Conservation (phyloP, 2,797 vertebrate genomes). For the Chrysocyon brachyurus region DNA sequence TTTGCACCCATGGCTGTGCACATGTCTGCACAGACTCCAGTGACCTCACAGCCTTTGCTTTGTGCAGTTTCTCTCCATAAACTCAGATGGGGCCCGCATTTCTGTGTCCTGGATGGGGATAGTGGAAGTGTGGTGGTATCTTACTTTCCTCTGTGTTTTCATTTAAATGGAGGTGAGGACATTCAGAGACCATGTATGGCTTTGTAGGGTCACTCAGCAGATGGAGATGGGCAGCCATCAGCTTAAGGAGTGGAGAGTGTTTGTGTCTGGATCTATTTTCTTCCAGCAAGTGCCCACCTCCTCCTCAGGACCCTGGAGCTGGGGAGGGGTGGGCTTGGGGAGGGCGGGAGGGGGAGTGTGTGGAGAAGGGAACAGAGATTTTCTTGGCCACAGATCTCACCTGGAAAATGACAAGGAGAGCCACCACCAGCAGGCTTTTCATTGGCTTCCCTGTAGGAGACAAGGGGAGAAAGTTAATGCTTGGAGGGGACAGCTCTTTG, state of each 20-base stretch:
- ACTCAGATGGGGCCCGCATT: not conserved
- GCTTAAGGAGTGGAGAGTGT: not conserved
- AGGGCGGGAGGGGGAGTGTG: not conserved
- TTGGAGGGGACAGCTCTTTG: not conserved
- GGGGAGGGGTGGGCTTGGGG: not conserved
- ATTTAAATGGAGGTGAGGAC: not conserved
- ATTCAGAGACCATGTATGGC: not conserved
- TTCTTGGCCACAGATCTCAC: slow-evolving; percentile 80
- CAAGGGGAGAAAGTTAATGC: slow-evolving; percentile 61
- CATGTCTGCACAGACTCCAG: not conserved
- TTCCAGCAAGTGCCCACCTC: not conserved
- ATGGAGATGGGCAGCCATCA: not conserved
- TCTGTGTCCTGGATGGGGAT: not conserved
- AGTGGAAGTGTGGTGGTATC: not conserved
- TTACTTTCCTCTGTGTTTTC: not conserved
- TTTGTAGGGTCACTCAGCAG: not conserved
- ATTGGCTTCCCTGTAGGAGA: slow-evolving; percentile 84
- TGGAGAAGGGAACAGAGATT: not conserved
- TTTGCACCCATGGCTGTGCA: fast-evolving
- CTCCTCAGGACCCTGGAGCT: not conserved
- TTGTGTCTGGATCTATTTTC: not conserved
- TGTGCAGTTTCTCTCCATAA: not conserved
- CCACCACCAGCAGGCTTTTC: slow-evolving; percentile 79
- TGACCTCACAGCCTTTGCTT: not conserved
- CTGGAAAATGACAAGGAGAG: slow-evolving; percentile 87